Conservation (phyloP, 2,888 invertebrate genomes). For the Lottia scabra region DNA sequence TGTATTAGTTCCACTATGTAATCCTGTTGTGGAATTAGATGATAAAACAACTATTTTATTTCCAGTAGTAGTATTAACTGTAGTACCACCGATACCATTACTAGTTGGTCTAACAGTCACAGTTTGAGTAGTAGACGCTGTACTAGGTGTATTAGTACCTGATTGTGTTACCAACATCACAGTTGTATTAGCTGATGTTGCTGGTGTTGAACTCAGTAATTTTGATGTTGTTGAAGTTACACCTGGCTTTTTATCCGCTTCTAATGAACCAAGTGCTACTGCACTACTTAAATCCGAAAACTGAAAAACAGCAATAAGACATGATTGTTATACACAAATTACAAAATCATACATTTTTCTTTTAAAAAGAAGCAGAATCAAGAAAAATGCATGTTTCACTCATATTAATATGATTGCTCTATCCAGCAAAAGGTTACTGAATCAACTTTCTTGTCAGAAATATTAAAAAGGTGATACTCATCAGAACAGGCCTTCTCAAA, state of each 20-base stretch:
- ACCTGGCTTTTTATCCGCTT: conserved; percentile 42
- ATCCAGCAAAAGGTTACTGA: too few relatives aligned
- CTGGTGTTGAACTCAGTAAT: conserved; percentile 27
- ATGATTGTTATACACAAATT: neutral
- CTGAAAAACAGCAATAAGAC: conserved; percentile 39
- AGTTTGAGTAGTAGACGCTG: conserved; percentile 19
- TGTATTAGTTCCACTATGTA: conserved; percentile 26
- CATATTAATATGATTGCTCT: too few relatives aligned
- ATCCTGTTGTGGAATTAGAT: conserved; percentile 39
- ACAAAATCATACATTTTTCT: too few relatives aligned
- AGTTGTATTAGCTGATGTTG: conserved; percentile 40
- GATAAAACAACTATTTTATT: conserved; percentile 56
- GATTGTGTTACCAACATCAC: conserved; percentile 43
- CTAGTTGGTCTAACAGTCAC: conserved; percentile 33
- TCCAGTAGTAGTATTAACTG: conserved; percentile 29
- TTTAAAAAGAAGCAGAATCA: too few relatives aligned
- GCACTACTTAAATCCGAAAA: conserved; percentile 62
- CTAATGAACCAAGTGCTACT: conserved; percentile 51
- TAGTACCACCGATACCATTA: conserved; percentile 36
- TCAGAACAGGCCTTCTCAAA: too few relatives aligned
- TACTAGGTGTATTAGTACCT: conserved; percentile 18
- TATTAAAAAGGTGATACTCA: too few relatives aligned
- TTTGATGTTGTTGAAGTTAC: conserved; percentile 30
- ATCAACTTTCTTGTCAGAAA: too few relatives aligned
- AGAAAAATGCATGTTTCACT: too few relatives aligned